Percentiles rank a stretch among this genome's conserved stretches.
phyloP scores from a whole-genome alignment of 2,888 invertebrate genomes.

The Polydrusus cervinus region DNA sequence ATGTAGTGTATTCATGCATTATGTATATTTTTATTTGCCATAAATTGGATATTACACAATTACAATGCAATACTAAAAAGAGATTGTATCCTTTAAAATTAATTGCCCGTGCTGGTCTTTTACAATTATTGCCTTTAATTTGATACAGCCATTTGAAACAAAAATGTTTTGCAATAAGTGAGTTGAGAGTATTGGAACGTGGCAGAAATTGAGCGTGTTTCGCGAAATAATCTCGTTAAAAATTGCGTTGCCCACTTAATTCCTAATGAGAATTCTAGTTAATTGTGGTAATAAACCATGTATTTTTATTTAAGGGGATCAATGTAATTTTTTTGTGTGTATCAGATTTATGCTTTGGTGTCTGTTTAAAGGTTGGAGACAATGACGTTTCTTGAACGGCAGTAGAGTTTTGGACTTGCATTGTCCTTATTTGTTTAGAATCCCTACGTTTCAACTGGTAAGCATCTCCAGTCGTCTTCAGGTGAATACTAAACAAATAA shows the following conservation, averaged over 20 bases:
- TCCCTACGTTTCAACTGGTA: no score
- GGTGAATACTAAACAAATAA: no score
- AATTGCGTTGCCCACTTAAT: neutral
- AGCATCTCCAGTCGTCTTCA: no score
- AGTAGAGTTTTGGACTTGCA: no score
- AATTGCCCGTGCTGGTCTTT: constrained; percentile 18
- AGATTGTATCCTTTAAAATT: constrained; percentile 32
- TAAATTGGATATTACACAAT: constrained; percentile 24
- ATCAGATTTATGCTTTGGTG: no score
- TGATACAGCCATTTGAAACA: constrained; percentile 4
- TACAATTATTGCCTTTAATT: constrained; percentile 14
- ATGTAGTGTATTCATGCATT: neutral
- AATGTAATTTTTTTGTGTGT: no score
- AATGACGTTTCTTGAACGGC: no score
- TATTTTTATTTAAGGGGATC: no score
- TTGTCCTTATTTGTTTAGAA: no score
- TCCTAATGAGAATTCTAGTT: neutral
- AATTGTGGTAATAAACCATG: neutral
- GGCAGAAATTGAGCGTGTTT: neutral
- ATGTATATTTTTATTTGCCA: neutral
- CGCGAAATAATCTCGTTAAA: neutral
- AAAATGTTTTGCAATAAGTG: constrained; percentile 21
- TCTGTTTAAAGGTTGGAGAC: no score
- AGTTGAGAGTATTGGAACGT: constrained; percentile 9
- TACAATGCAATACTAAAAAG: constrained; percentile 17